These are phyloP conservation scores for Anolis apletophallus DNA, from an alignment of 2,797 vertebrate species.

Conservation along the genomic window DNA sequence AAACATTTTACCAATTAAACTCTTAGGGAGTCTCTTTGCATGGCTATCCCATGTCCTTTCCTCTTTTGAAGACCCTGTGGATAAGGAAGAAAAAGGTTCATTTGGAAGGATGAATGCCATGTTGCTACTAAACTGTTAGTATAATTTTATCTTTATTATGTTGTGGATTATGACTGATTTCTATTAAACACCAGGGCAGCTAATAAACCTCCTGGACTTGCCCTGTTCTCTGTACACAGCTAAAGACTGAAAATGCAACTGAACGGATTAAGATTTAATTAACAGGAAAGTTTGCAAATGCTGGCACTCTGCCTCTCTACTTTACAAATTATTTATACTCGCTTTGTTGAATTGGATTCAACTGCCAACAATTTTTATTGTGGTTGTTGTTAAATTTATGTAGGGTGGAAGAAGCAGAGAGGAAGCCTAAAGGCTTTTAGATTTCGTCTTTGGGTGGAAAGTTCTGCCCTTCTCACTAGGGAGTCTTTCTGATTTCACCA, in stretches of 20 bases:
- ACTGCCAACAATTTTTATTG: slow-evolving; percentile 54
- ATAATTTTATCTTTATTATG: slow-evolving; percentile 74
- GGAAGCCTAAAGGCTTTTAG: background rate
- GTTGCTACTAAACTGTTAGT: slow-evolving; percentile 76
- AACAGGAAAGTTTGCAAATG: slow-evolving; percentile 61
- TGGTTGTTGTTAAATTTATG: background rate
- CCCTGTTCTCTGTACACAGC: slow-evolving; percentile 46
- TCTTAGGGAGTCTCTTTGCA: background rate
- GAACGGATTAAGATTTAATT: slow-evolving; percentile 72
- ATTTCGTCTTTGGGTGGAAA: background rate
- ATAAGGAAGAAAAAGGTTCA: slow-evolving; percentile 1
- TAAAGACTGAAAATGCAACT: slow-evolving; percentile 55
- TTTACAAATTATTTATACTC: slow-evolving; percentile 68
- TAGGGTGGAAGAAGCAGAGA: background rate
- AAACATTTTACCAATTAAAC: background rate
- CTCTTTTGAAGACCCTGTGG: background rate
- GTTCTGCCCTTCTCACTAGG: background rate
- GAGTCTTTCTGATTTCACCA: background rate
- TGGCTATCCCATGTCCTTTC: background rate
- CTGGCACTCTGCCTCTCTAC: slow-evolving; percentile 53
- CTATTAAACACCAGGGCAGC: slow-evolving; percentile 65
- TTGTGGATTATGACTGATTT: slow-evolving; percentile 71
- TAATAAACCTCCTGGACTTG: slow-evolving; percentile 55
- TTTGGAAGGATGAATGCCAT: slow-evolving; percentile 61
- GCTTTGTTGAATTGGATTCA: slow-evolving; percentile 65